A percentile compares a stretch with the other conserved stretches of the same genome.
phyloP scores from a whole-genome alignment of 2,888 invertebrate genomes.

The Stictocephala bisonia region DNA sequence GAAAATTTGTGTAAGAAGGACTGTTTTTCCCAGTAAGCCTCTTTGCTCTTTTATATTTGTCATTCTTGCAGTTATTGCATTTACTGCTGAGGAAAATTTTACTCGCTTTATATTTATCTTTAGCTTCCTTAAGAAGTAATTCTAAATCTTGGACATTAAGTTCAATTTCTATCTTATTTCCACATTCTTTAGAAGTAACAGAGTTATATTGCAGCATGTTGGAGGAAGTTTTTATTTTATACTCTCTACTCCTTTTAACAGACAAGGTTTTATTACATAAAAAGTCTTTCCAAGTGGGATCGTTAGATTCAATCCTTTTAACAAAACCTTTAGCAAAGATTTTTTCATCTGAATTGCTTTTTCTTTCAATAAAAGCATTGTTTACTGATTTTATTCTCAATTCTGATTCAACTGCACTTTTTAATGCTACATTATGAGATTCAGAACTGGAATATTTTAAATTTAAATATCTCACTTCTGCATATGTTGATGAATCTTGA shows the following conservation, averaged over 20 bases:
- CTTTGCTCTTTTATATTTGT: background rate
- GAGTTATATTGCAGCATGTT: background rate
- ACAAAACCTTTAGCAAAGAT: conserved; percentile 26
- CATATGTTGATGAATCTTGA: too few relatives aligned
- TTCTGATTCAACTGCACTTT: background rate
- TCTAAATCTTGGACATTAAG: conserved; percentile 32
- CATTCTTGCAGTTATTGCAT: background rate
- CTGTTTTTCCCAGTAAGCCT: conserved; percentile 15
- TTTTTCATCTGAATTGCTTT: background rate
- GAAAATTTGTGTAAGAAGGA: conserved; percentile 20
- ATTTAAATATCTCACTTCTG: background rate
- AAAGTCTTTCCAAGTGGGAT: conserved; percentile 26
- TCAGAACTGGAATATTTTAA: too few relatives aligned
- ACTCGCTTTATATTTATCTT: background rate
- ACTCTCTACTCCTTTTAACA: background rate
- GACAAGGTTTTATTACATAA: background rate
- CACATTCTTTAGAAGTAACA: conserved; percentile 6
- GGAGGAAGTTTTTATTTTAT: background rate
- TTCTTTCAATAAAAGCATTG: background rate
- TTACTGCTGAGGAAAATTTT: conserved; percentile 22
- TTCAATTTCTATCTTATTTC: conserved; percentile 34
- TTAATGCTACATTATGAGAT: too few relatives aligned
- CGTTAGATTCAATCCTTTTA: conserved; percentile 19
- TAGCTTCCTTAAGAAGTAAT: conserved; percentile 31
- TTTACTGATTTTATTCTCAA: background rate